A percentile compares a stretch with the other conserved stretches of the same genome.
Evolutionary conservation across 2,797 vertebrate genomes (phyloP).

Genomic region (Aeoliscus strigatus): DNA sequence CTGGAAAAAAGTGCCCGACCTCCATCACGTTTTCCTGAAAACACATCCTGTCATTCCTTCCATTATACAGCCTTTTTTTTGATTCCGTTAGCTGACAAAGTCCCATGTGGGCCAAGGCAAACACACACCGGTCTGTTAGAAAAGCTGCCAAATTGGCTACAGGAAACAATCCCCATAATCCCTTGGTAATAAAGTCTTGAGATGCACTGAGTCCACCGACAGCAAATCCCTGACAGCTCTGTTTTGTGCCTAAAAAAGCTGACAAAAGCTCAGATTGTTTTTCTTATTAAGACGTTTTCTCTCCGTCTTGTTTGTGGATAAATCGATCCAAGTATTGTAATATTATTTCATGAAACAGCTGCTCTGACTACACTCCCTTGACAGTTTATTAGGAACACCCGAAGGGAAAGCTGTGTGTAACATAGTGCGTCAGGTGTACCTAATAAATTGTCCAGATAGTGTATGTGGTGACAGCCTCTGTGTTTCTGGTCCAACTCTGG

Average conservation of each 20-base stretch:
- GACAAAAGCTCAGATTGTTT: slow-evolving; percentile 34
- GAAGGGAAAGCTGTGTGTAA: no score
- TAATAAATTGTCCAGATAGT: no score
- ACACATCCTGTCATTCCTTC: slow-evolving; percentile 36
- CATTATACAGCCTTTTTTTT: slow-evolving; percentile 25
- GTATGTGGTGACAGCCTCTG: not conserved
- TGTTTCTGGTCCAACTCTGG: slow-evolving; percentile 15
- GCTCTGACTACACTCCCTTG: no score
- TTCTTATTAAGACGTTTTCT: slow-evolving; percentile 21
- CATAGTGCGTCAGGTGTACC: no score
- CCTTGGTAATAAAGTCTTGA: slow-evolving; percentile 63
- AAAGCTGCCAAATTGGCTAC: slow-evolving; percentile 65
- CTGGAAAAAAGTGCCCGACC: not conserved
- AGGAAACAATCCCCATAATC: slow-evolving; percentile 65
- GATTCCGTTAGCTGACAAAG: slow-evolving; percentile 45
- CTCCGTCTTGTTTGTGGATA: not conserved
- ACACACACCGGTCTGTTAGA: slow-evolving; percentile 61
- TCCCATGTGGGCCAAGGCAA: slow-evolving; percentile 66
- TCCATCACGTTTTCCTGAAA: slow-evolving; percentile 4
- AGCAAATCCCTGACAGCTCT: slow-evolving; percentile 65
- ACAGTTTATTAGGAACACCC: no score
- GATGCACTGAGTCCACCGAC: slow-evolving; percentile 57
- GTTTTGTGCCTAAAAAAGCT: slow-evolving; percentile 33
- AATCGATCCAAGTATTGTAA: no score
- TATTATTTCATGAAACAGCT: no score